A percentile compares a stretch with the other conserved stretches of the same genome.
Conservation (phyloP, 2,113 vertebrate genomes). For the Phylloscopus whistleri region DNA sequence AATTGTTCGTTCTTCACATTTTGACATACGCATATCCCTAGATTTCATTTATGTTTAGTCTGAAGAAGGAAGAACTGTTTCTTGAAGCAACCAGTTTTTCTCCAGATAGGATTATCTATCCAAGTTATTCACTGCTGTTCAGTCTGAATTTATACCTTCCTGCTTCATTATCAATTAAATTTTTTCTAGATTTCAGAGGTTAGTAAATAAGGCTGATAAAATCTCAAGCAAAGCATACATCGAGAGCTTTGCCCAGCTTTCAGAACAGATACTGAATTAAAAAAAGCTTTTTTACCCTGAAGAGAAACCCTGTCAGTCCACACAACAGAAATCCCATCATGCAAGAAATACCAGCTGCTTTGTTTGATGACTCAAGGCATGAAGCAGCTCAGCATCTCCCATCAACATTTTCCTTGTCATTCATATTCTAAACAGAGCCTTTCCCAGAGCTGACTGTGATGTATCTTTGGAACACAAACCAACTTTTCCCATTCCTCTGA, state of each 20-base stretch:
- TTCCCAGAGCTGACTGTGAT: neutral
- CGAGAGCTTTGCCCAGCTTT: neutral
- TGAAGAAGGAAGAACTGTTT: neutral
- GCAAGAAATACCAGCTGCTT: slow-evolving; percentile 35
- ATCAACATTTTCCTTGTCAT: slow-evolving; percentile 7
- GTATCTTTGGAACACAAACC: neutral
- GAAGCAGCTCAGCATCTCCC: neutral
- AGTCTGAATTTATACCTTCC: neutral
- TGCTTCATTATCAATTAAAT: neutral
- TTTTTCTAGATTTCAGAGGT: neutral
- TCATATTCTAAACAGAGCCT: neutral
- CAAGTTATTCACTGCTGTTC: neutral
- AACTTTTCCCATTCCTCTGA: neutral
- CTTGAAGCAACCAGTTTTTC: neutral
- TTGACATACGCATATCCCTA: neutral
- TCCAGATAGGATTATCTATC: neutral
- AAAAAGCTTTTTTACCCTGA: neutral
- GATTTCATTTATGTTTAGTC: neutral
- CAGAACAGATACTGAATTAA: neutral
- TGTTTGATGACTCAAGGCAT: slow-evolving; percentile 26
- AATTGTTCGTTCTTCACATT: neutral
- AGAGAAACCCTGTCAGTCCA: slow-evolving; percentile 8
- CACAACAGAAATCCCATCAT: neutral
- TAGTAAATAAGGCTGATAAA: neutral
- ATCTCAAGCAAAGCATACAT: neutral